Evolutionary conservation across 1,140 invertebrate genomes (phyloP).

Genomic region (Odontomachus brunneus): DNA sequence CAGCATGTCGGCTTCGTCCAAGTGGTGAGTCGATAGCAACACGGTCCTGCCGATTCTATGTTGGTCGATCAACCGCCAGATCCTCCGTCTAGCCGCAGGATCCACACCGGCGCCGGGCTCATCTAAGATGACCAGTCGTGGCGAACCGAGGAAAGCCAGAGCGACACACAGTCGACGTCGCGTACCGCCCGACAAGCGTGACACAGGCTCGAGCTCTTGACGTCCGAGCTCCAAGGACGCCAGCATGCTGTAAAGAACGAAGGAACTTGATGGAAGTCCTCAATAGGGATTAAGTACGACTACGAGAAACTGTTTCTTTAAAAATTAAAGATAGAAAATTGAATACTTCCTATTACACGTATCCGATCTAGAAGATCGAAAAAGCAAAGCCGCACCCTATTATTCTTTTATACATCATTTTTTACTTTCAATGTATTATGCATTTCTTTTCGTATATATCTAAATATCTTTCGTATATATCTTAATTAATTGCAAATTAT

Average conservation of each 20-base stretch:
- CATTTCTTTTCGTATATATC: no score
- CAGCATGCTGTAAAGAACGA: conserved; percentile 83
- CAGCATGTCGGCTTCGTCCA: conserved; percentile 89
- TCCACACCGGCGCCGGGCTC: conserved; percentile 94
- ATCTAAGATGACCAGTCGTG: conserved; percentile 93
- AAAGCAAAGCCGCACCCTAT: no score
- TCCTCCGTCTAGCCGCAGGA: conserved; percentile 90
- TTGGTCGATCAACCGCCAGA: conserved; percentile 91
- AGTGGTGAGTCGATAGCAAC: conserved; percentile 90
- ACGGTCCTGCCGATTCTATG: conserved; percentile 89
- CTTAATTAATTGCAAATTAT: no score
- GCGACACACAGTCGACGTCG: conserved; percentile 88
- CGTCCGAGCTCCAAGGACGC: conserved; percentile 86
- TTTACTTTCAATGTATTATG: no score
- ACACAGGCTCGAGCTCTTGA: conserved; percentile 85
- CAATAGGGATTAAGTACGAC: conserved; percentile 19
- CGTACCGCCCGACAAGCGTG: conserved; percentile 88
- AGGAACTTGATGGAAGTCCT: neutral
- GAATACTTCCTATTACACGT: no score
- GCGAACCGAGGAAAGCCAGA: conserved; percentile 92
- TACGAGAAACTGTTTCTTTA: conserved; percentile 22
- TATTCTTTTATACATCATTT: no score
- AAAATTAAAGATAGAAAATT: conserved; percentile 2
- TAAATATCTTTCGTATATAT: no score
- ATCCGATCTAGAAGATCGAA: no score